Percentiles rank a stretch among this genome's conserved stretches.
Evolutionary conservation across 1,140 invertebrate species (phyloP).

Genomic region (Papilio xuthus): DNA sequence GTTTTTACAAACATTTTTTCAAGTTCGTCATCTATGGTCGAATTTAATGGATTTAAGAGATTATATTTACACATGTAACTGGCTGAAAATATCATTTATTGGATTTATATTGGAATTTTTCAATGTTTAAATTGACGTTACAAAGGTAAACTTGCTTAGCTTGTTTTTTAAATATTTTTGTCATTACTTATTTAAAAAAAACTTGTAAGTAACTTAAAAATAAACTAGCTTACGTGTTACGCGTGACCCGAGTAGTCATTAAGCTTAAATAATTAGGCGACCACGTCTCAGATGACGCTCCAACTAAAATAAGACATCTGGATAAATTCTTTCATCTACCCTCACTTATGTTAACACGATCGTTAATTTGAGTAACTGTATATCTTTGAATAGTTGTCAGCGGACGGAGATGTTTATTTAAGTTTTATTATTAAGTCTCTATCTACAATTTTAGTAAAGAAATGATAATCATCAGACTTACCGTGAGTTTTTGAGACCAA

Average conservation of each 20-base stretch:
- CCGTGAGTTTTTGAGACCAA: no score
- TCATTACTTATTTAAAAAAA: no score
- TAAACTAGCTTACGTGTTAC: slow-evolving; percentile 7
- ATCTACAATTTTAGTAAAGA: neutral
- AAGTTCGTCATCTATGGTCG: no score
- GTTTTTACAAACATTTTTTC: no score
- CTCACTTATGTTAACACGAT: slow-evolving; percentile 15
- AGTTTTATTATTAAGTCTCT: neutral
- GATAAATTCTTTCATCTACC: neutral
- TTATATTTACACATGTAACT: no score
- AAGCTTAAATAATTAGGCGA: neutral
- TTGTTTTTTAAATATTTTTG: no score
- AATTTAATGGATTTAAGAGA: no score
- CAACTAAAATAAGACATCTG: slow-evolving; percentile 12
- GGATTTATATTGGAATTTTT: no score
- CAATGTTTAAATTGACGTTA: no score
- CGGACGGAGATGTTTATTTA: neutral
- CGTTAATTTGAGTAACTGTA: neutral
- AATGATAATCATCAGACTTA: no score
- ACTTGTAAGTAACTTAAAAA: neutral
- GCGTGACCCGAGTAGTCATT: neutral
- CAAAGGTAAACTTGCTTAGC: no score
- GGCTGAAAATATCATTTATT: no score
- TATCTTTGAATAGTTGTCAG: neutral
- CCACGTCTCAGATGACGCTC: neutral